These are phyloP conservation scores for Tetrapedia diversipes DNA, from an alignment of 2,888 invertebrate genomes.

Conservation along the genomic window DNA sequence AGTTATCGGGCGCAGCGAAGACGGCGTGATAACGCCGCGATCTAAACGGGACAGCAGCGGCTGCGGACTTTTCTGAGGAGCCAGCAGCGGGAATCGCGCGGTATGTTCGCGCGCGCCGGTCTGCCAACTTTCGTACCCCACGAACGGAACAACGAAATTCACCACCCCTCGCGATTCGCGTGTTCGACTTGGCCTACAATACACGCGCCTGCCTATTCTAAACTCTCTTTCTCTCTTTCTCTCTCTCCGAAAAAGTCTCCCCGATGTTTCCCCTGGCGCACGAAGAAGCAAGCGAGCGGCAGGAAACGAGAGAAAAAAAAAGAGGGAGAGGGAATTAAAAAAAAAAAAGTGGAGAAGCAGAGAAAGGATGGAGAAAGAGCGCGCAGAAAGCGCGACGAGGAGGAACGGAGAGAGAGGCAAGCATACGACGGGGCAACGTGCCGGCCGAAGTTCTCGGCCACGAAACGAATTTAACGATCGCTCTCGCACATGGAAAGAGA, in stretches of 20 bases:
- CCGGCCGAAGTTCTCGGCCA: conserved; percentile 71
- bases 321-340: background rate
- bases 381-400: background rate
- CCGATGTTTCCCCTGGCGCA: too few relatives aligned
- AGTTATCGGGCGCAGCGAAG: conserved; percentile 62
- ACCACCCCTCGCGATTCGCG: background rate
- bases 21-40: conserved; percentile 57
- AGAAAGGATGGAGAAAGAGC: conserved; percentile 4
- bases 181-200: background rate
- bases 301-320: background rate
- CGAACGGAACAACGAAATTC: background rate
- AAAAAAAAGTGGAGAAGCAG: background rate
- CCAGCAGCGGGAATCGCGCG: background rate
- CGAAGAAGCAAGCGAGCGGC: too few relatives aligned
- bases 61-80: background rate
- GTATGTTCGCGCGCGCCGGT: background rate
- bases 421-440: conserved; percentile 55
- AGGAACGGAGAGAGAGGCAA: conserved; percentile 35
- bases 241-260: background rate
- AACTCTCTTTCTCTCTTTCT: background rate
- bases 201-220: background rate
- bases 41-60: conserved; percentile 43
- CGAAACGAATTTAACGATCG: conserved; percentile 73
- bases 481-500: conserved; percentile 69
- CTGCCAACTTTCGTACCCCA: background rate